Percentiles rank a stretch among this genome's conserved stretches.
These are phyloP conservation scores for Brenthis hecate DNA, from an alignment of 2,888 invertebrate genomes.

Conservation along the genomic window DNA sequence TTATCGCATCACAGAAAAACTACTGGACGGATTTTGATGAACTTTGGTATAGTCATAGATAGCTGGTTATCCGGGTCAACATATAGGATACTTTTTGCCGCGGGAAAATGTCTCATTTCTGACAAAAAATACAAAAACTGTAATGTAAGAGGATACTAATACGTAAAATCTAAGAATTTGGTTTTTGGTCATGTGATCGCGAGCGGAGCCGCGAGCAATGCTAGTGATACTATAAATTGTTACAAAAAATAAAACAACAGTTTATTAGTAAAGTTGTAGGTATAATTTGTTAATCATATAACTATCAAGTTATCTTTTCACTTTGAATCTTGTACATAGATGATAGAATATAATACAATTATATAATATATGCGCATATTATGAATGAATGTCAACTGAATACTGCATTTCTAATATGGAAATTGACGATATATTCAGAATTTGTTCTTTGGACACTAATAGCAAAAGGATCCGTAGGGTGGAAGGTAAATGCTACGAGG, in stretches of 20 bases:
- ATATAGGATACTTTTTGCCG: no score
- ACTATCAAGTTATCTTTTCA: background rate
- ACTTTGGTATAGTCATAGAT: no score
- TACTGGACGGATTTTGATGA: no score
- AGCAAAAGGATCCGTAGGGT: constrained; percentile 97
- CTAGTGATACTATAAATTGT: no score
- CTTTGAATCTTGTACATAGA: constrained; percentile 7
- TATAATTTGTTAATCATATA: constrained; percentile 17
- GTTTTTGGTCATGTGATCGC: no score
- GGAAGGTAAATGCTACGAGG: constrained; percentile 97
- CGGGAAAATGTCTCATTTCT: no score
- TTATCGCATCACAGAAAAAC: no score
- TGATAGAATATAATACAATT: constrained; percentile 3
- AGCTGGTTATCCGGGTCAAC: no score
- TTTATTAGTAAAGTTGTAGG: constrained; percentile 15
- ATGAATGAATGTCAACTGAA: constrained; percentile 56
- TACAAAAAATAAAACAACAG: constrained; percentile 3
- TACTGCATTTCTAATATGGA: constrained; percentile 90
- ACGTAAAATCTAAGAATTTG: no score
- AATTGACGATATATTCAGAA: constrained; percentile 96
- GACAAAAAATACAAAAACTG: no score
- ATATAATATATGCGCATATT: constrained; percentile 11
- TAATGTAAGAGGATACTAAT: no score
- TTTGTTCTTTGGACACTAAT: constrained; percentile 97
- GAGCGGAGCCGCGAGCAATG: no score